Evolutionary conservation across 2,888 invertebrate genomes (phyloP), one percentile per base, ranked within the genome.

Genomic region (Epinotia ramella): DNA sequence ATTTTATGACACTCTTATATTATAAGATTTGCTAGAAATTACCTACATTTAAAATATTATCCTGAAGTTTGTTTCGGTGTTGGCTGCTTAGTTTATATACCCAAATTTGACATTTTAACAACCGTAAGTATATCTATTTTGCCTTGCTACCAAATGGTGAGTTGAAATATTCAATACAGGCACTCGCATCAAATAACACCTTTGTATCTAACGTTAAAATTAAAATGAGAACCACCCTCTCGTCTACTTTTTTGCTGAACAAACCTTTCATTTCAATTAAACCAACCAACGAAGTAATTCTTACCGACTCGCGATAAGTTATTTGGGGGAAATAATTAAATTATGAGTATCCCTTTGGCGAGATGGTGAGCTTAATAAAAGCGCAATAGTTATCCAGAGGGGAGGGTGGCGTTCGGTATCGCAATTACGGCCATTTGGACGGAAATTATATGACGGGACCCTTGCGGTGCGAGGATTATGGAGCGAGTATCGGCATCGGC

Each of bases 281-380:
- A 75, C 68, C 56, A 70, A 83, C 84, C 83, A 79, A 80, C 80
- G 75, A 80, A 81, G 83, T 82, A 84, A 86, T 87, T 84, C 82
- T 77, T 83, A 81, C 83, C 84, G 85, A 84, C 83, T 85, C 82
- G 83, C 85, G 87, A 87, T 88, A 89, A 89, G 83, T 88, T 87
- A 89, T 88, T 87, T 84, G 86, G 87, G 88, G 87, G 83, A 83
- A 85, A 87, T 92, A 92, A 93, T 93, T 92, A 89, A 93, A 93
- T 93, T 92, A 92, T 88, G 89, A 91, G 88, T 87, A 90, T 91
- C 92, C 91, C 90, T 91, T 91, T 89, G 87, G 88, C 87, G 88
- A 87, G 91, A 86, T 86, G 87, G 87, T 88, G 88, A 86, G 91
- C 91, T 91, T 89, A 92, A 92, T 93, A 93, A 93, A 91, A 89